Percentiles rank a stretch among this genome's conserved stretches.
Evolutionary conservation across 37 sponge, comb jelly and placozoan species (phyloP).

Genomic region (Oopsacas minuta): DNA sequence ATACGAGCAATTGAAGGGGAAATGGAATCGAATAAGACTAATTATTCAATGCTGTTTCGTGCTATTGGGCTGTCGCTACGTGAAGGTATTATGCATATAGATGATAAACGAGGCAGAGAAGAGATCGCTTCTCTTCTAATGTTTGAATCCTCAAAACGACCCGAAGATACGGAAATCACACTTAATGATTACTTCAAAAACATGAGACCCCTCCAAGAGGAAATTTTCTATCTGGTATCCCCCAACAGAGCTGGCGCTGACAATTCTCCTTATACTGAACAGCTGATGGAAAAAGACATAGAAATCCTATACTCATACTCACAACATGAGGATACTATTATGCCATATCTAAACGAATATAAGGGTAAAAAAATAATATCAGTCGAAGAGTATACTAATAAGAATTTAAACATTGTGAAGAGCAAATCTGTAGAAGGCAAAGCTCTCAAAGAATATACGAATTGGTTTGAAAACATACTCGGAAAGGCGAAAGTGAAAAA

Average conservation of each 20-base stretch:
- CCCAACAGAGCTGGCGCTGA: conserved; percentile 27
- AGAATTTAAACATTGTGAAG: neutral
- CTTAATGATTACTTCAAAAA: neutral
- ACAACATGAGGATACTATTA: conserved; percentile 34
- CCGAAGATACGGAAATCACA: neutral
- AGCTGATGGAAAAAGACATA: conserved; percentile 23
- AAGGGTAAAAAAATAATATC: conserved; percentile 23
- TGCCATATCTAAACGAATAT: conserved; percentile 17
- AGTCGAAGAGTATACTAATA: conserved; percentile 18
- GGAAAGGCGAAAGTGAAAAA: conserved; percentile 23
- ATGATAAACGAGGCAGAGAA: neutral
- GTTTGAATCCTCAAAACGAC: neutral
- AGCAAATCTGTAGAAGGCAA: neutral
- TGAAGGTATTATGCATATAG: neutral
- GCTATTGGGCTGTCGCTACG: neutral
- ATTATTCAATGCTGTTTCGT: neutral
- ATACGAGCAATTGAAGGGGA: neutral
- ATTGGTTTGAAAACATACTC: conserved; percentile 25
- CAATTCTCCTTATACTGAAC: conserved; percentile 33
- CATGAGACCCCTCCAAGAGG: neutral
- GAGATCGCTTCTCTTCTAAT: neutral
- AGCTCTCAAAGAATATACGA: conserved; percentile 21
- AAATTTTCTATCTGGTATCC: conserved; percentile 13
- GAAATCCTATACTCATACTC: conserved; percentile 37
- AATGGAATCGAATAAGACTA: neutral